Percentiles rank a stretch among this genome's conserved stretches.
Conservation (phyloP, 2,888 invertebrate genomes). For the Sesia bembeciformis region DNA sequence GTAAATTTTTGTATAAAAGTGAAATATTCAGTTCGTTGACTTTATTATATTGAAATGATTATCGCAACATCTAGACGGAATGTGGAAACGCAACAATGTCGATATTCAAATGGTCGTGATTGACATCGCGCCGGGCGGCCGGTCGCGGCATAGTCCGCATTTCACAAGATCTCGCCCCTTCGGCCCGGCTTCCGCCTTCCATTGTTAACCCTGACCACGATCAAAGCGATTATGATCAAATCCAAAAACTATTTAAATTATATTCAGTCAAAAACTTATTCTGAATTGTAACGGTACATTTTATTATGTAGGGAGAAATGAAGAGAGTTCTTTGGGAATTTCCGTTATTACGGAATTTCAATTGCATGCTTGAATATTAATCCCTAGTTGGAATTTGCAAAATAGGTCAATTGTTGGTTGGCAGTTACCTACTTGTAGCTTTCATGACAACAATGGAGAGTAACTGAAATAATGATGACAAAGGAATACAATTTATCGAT, state of each 20-base stretch:
- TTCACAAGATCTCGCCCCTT: slow-evolving; percentile 29
- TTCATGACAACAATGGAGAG: too few relatives aligned
- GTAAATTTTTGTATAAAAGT: slow-evolving; percentile 43
- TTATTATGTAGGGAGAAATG: slow-evolving; percentile 10
- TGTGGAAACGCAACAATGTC: slow-evolving; percentile 54
- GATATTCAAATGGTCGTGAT: slow-evolving; percentile 67
- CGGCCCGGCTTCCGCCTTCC: slow-evolving; percentile 33
- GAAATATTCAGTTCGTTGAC: slow-evolving; percentile 52
- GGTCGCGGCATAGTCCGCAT: slow-evolving; percentile 23
- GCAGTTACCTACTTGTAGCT: too few relatives aligned
- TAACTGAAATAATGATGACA: too few relatives aligned
- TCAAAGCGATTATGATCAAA: slow-evolving; percentile 54
- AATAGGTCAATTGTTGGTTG: too few relatives aligned
- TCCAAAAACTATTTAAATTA: slow-evolving; percentile 53
- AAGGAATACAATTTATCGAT: too few relatives aligned
- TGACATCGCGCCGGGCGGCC: slow-evolving; percentile 71
- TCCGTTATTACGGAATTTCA: slow-evolving; percentile 29
- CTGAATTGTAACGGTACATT: slow-evolving; percentile 19
- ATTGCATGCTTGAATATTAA: slow-evolving; percentile 2
- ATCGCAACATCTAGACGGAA: slow-evolving; percentile 61
- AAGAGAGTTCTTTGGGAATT: slow-evolving; percentile 32
- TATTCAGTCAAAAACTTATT: slow-evolving; percentile 32
- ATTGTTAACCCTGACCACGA: slow-evolving; percentile 61
- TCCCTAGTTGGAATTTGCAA: neutral
- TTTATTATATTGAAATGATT: slow-evolving; percentile 53